Evolutionary conservation across 1,140 invertebrate genomes (phyloP).

Genomic region (Bombus impatiens): DNA sequence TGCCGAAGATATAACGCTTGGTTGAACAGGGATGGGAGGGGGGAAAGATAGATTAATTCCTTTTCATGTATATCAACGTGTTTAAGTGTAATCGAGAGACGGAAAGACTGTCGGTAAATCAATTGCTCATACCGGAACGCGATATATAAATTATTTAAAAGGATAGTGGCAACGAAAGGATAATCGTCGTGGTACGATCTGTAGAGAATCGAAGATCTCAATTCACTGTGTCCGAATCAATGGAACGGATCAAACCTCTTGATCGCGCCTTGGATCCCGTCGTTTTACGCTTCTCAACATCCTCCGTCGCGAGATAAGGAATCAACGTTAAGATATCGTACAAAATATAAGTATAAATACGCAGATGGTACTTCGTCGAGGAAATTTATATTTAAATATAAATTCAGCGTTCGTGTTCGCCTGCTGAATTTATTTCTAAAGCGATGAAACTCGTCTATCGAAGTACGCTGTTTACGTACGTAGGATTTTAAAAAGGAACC

Average conservation of each 20-base stretch:
- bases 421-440: not conserved
- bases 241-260: not conserved
- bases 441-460: not conserved
- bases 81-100: conserved; percentile 31
- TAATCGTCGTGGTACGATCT: conserved; percentile 33
- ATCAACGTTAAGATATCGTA: conserved; percentile 17
- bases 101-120: conserved; percentile 51
- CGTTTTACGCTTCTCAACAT: not conserved
- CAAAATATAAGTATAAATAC: conserved; percentile 6
- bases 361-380: not conserved
- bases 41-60: not conserved
- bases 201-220: conserved; percentile 1
- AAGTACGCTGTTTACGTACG: not conserved
- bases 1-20: conserved; percentile 17
- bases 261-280: not conserved
- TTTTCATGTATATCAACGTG: not conserved
- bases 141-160: conserved; percentile 50
- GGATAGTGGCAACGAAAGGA: conserved; percentile 3
- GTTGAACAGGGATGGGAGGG: not conserved
- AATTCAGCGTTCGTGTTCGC: not conserved
- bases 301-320: not conserved
- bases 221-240: not conserved
- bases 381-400: not conserved
- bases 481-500: not conserved
- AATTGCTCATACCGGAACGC: conserved; percentile 43